Conservation (phyloP, 2,797 vertebrate genomes). For the Stomatorhinus walkeri region DNA sequence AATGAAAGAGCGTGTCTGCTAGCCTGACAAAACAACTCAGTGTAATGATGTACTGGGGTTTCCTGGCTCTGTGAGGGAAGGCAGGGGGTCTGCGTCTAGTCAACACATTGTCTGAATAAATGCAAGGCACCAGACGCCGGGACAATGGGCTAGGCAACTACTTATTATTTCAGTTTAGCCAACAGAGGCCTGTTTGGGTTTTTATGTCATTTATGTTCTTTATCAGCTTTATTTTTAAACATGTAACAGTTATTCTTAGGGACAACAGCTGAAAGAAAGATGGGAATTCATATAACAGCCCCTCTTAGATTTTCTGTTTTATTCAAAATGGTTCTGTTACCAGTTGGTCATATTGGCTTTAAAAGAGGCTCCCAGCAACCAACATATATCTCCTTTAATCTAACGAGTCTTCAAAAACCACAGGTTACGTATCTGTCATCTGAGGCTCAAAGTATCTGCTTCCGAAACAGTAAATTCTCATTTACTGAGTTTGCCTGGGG, state of each 20-base stretch:
- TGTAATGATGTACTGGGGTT: constrained; percentile 49
- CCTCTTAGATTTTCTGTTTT: background rate
- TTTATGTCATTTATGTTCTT: constrained; percentile 24
- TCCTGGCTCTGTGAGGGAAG: constrained; percentile 33
- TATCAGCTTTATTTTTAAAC: constrained; percentile 36
- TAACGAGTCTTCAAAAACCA: constrained; percentile 2
- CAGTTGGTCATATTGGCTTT: background rate
- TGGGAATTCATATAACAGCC: background rate
- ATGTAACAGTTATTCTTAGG: constrained; percentile 39
- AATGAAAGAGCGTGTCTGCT: constrained; percentile 44
- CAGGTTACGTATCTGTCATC: background rate
- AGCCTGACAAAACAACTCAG: constrained; percentile 48
- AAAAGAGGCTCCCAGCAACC: background rate
- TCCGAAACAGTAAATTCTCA: background rate
- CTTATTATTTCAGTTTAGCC: constrained; percentile 40
- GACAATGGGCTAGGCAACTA: constrained; percentile 40
- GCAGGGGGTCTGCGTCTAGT: constrained; percentile 43
- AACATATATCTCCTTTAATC: background rate
- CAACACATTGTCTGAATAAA: constrained; percentile 47
- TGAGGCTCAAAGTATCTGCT: background rate
- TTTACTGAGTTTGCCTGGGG: background rate
- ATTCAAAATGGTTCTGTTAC: background rate
- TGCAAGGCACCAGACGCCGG: constrained; percentile 39
- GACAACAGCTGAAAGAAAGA: constrained; percentile 24
- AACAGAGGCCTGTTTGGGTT: constrained; percentile 18